These are phyloP conservation scores for Tetranychus piercei DNA, from an alignment of 2,888 invertebrate species.

Conservation along the genomic window DNA sequence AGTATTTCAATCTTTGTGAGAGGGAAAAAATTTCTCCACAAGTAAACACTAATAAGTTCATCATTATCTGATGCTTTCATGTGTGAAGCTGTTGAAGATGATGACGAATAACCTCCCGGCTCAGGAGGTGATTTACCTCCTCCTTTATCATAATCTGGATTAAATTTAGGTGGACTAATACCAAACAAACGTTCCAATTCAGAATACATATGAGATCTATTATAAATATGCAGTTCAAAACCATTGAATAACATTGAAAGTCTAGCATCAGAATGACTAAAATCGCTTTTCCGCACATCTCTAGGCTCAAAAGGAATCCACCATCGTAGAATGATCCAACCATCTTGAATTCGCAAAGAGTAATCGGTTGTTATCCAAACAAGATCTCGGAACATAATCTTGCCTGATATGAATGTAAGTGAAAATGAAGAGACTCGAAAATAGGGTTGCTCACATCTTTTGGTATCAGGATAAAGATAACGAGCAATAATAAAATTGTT, in stretches of 20 bases:
- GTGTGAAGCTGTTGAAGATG: constrained; percentile 13
- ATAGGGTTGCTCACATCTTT: constrained; percentile 15
- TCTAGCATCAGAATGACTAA: constrained; percentile 82
- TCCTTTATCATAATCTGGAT: constrained; percentile 1
- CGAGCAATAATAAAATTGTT: constrained; percentile 51
- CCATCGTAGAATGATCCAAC: constrained; percentile 91
- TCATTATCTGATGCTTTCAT: constrained; percentile 4
- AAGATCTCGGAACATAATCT: constrained; percentile 93
- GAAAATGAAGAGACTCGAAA: constrained; percentile 48
- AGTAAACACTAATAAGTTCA: constrained; percentile 41
- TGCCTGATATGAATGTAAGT: constrained; percentile 83
- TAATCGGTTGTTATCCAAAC: constrained; percentile 84
- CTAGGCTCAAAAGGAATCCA: constrained; percentile 89
- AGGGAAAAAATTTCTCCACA: constrained; percentile 87
- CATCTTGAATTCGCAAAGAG: constrained; percentile 78
- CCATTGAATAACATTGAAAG: constrained; percentile 78
- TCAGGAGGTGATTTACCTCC: constrained; percentile 26
- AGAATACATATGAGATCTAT: constrained; percentile 68
- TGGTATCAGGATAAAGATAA: constrained; percentile 3
- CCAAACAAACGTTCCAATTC: constrained; percentile 72
- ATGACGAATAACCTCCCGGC: constrained; percentile 2
- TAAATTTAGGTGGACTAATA: constrained; percentile 32
- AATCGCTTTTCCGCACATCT: constrained; percentile 50
- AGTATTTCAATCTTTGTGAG: constrained; percentile 86
- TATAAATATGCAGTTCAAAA: constrained; percentile 84